Evolutionary conservation across 1,140 invertebrate species (phyloP).

Genomic region (Watersipora subatra): DNA sequence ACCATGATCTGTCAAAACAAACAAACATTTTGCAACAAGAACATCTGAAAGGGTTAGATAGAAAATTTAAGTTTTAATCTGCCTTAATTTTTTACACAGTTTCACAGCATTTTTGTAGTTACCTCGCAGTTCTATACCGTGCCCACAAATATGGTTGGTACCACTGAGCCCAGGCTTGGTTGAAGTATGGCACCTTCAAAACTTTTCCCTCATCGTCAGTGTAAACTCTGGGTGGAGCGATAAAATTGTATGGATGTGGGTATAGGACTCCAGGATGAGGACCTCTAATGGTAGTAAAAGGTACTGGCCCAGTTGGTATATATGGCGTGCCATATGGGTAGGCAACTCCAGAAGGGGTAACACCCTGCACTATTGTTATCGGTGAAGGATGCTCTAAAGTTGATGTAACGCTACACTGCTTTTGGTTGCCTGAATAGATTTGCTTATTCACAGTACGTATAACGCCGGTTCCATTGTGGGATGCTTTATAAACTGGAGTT

Average conservation of each 20-base stretch:
- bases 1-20: slow-evolving; percentile 12
- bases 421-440: slow-evolving; percentile 21
- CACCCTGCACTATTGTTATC: not conserved
- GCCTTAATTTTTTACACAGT: too few species aligned
- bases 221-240: not conserved
- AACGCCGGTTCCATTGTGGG: slow-evolving; percentile 23
- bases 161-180: not conserved
- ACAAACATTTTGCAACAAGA: too few species aligned
- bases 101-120: not conserved
- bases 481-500: slow-evolving; percentile 28
- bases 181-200: not conserved
- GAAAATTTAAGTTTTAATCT: too few species aligned
- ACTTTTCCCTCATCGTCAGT: not conserved
- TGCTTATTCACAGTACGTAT: slow-evolving; percentile 26
- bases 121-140: slow-evolving; percentile 22
- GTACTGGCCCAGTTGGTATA: not conserved
- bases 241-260: not conserved
- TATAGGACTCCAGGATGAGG: slow-evolving; percentile 2
- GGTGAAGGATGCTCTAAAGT: slow-evolving; percentile 18
- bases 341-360: not conserved
- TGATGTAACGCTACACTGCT: slow-evolving; percentile 28
- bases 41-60: too few species aligned
- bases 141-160: slow-evolving; percentile 16
- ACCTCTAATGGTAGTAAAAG: not conserved
- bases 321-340: not conserved